phyloP scores from a whole-genome alignment of 2,113 vertebrate species.

The Rhegmatorhina hoffmannsi region DNA sequence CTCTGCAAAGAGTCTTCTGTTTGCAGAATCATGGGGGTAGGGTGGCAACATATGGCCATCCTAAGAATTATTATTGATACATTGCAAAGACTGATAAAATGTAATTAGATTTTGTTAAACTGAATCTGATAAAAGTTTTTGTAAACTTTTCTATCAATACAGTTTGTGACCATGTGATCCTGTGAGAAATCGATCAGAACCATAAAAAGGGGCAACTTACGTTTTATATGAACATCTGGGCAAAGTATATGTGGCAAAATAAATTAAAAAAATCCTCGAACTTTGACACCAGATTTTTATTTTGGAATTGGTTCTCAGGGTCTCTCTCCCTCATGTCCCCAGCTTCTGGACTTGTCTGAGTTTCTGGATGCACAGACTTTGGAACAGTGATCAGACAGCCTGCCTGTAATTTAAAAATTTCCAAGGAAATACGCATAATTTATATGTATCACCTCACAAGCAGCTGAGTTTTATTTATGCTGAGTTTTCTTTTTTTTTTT shows the following conservation, averaged over 20 bases:
- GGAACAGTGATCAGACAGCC: neutral
- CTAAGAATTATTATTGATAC: neutral
- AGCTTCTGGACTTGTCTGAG: neutral
- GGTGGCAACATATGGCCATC: neutral
- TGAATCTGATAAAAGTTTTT: neutral
- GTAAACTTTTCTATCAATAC: neutral
- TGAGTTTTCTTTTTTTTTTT: neutral
- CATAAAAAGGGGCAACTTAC: neutral
- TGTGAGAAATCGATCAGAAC: neutral
- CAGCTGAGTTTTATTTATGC: neutral
- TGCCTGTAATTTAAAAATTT: neutral
- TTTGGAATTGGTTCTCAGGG: neutral
- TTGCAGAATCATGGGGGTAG: neutral
- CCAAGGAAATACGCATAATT: accelerated
- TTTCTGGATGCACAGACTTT: neutral
- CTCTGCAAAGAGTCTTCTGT: neutral
- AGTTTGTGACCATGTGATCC: neutral
- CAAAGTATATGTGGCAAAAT: neutral
- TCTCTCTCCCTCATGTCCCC: neutral
- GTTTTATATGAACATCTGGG: neutral
- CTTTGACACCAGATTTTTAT: neutral
- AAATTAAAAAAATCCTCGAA: neutral
- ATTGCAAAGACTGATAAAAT: neutral
- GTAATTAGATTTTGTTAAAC: neutral
- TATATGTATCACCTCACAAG: neutral